These are phyloP conservation scores for Nesoenas mayeri DNA, from an alignment of 2,113 vertebrate genomes.

Conservation along the genomic window DNA sequence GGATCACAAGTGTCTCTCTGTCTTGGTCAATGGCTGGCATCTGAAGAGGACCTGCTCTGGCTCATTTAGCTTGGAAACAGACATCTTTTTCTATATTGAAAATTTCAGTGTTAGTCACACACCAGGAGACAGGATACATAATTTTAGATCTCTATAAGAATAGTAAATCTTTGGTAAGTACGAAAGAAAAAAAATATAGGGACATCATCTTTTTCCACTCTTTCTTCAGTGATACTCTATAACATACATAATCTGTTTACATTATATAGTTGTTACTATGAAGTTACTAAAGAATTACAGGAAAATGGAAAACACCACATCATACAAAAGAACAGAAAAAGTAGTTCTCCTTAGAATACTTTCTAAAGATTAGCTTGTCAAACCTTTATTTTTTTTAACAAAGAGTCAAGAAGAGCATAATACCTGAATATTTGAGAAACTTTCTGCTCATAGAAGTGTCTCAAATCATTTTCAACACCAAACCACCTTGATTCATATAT, in stretches of 20 bases:
- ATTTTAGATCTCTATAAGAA: background rate
- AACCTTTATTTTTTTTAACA: background rate
- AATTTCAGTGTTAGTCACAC: background rate
- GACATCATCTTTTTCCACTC: background rate
- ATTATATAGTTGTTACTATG: background rate
- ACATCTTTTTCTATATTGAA: background rate
- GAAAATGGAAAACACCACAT: background rate
- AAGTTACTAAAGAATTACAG: background rate
- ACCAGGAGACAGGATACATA: background rate
- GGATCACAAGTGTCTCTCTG: no score
- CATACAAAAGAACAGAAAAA: background rate
- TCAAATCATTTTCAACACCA: background rate
- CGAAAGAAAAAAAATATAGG: background rate
- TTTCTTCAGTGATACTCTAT: background rate
- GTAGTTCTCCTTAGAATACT: background rate
- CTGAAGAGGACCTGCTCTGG: background rate
- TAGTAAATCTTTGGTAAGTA: background rate
- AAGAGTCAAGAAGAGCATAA: background rate
- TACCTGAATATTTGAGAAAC: background rate
- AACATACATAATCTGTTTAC: background rate
- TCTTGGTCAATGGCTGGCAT: no score
- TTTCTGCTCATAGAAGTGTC: background rate
- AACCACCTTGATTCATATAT: background rate
- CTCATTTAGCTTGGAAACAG: background rate
- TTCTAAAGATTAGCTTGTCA: background rate